Evolutionary conservation across 2,888 invertebrate genomes (phyloP).

Genomic region (Empis livida): DNA sequence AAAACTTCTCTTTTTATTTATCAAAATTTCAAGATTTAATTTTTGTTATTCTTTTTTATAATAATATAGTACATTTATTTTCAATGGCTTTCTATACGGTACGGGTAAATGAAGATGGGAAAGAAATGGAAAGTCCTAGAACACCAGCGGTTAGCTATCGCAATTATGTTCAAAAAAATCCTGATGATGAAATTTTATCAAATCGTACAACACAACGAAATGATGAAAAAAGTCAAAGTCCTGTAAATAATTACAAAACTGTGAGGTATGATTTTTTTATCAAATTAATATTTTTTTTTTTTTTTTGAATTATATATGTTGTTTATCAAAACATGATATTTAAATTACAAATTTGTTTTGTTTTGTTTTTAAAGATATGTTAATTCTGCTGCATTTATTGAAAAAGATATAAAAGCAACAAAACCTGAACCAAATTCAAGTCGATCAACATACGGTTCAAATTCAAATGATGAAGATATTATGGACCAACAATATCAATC

Average conservation of each 20-base stretch:
- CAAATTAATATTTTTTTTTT: neutral
- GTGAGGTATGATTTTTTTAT: constrained; percentile 1
- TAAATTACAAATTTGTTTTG: neutral
- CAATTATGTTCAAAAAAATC: no score
- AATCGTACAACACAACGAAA: constrained; percentile 10
- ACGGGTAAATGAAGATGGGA: constrained; percentile 17
- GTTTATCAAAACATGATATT: neutral
- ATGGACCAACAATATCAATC: constrained; percentile 4
- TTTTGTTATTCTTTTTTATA: no score
- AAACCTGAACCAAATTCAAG: constrained; percentile 6
- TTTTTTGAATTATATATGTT: neutral
- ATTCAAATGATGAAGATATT: constrained; percentile 1
- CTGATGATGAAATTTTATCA: neutral
- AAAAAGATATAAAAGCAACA: constrained; percentile 12
- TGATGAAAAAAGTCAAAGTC: constrained; percentile 6
- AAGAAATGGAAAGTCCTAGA: constrained; percentile 15
- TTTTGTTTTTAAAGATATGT: constrained; percentile 16
- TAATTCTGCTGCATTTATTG: constrained; percentile 18
- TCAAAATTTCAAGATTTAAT: no score
- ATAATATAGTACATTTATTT: neutral
- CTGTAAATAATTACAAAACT: constrained; percentile 8
- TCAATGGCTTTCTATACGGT: constrained; percentile 22
- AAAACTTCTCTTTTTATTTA: no score
- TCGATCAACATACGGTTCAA: constrained; percentile 3
- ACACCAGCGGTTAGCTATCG: neutral